Percentiles rank a stretch among this genome's conserved stretches.
Evolutionary conservation across 1,140 invertebrate species (phyloP).

Genomic region (Cydia amplana): DNA sequence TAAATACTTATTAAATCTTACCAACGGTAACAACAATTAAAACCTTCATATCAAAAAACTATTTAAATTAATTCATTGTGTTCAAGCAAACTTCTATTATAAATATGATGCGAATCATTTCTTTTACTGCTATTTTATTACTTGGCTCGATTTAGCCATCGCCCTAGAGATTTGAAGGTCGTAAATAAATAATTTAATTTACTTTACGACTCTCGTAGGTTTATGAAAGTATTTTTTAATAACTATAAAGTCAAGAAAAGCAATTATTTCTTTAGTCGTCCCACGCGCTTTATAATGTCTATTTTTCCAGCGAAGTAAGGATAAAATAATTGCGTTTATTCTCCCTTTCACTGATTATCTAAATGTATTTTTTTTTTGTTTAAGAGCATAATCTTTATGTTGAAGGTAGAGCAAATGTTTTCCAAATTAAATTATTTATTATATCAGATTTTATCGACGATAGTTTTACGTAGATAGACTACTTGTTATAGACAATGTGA

Average conservation of each 20-base stretch:
- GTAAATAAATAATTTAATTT: constrained; percentile 32
- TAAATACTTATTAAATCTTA: constrained; percentile 9
- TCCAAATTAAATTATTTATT: no score
- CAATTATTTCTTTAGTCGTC: neutral
- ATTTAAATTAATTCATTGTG: neutral
- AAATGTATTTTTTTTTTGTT: no score
- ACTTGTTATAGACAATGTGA: no score
- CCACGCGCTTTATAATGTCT: neutral
- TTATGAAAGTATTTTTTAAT: constrained; percentile 28
- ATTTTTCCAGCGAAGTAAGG: no score
- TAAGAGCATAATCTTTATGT: no score
- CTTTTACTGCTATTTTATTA: constrained; percentile 26
- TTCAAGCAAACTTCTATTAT: neutral
- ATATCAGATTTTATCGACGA: no score
- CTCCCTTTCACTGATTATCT: no score
- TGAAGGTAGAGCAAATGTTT: no score
- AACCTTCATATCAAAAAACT: neutral
- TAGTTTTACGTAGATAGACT: no score
- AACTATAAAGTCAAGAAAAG: neutral
- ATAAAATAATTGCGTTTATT: no score
- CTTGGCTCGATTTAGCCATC: constrained; percentile 12
- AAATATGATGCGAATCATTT: constrained; percentile 9
- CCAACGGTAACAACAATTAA: neutral
- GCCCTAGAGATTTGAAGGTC: constrained; percentile 6
- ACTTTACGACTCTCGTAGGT: constrained; percentile 10